phyloP scores from a whole-genome alignment of 2,113 vertebrate genomes.

The Odocoileus hemionus region DNA sequence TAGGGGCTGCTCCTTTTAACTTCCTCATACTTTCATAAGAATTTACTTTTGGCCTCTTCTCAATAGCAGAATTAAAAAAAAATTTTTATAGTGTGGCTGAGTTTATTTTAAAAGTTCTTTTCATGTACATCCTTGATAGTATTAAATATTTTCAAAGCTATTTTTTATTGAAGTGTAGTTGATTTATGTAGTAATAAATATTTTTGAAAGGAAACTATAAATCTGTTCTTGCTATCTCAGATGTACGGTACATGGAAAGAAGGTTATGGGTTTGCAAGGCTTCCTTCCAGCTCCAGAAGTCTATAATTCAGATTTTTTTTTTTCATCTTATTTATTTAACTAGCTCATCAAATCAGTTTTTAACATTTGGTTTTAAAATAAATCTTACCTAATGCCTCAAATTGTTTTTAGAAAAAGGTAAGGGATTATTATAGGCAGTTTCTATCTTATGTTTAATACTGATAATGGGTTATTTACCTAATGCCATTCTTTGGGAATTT shows the following conservation, averaged over 20 bases:
- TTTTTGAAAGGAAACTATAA: not conserved
- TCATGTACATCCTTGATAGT: not conserved
- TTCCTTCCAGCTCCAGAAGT: not conserved
- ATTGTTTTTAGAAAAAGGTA: not conserved
- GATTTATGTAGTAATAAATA: not conserved
- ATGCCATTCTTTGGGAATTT: slow-evolving; percentile 1
- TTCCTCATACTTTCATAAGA: not conserved
- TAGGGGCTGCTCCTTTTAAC: not conserved
- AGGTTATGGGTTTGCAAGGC: not conserved
- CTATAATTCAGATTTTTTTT: not conserved
- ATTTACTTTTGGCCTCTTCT: not conserved
- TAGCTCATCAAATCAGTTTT: not conserved
- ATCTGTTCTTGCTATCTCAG: not conserved
- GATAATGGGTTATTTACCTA: not conserved
- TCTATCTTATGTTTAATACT: not conserved
- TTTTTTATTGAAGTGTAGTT: not conserved
- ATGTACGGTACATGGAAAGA: not conserved
- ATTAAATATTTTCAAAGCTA: not conserved
- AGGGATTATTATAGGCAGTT: not conserved
- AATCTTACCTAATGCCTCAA: slow-evolving; percentile 28
- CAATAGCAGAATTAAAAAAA: not conserved
- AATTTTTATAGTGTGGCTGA: not conserved
- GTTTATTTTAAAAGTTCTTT: not conserved
- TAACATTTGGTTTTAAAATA: slow-evolving; percentile 6
- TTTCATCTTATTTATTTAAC: not conserved